phyloP scores from a whole-genome alignment of 2,113 vertebrate species.

The Hipposideros armiger region DNA sequence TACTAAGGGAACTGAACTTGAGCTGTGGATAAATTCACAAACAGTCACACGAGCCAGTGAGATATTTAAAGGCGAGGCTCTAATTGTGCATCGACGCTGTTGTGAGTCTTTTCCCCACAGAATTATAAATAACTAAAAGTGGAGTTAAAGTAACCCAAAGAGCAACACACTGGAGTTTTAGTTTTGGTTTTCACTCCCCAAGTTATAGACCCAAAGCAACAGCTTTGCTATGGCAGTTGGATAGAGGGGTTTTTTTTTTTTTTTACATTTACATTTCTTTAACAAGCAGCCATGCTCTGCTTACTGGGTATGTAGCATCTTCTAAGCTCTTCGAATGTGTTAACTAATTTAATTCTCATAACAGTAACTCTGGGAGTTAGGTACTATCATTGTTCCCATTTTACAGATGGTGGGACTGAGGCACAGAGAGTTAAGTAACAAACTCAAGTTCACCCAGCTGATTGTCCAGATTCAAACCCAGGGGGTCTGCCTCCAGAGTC shows the following conservation, averaged over 20 bases:
- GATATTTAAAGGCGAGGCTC: background rate
- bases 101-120: background rate
- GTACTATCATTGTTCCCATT: no score
- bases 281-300: background rate
- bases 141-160: background rate
- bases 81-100: background rate
- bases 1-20: background rate
- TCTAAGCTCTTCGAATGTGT: background rate
- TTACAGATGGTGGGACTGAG: no score
- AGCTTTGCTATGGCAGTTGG: background rate
- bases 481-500: no score
- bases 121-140: slow-evolving; percentile 5
- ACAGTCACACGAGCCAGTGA: background rate
- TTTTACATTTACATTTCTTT: background rate
- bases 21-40: background rate
- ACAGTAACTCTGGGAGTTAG: no score
- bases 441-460: background rate
- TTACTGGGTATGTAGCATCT: background rate
- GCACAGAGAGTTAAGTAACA: background rate
- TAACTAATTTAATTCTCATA: background rate
- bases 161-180: background rate
- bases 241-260: background rate
- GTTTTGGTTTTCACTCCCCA: background rate
- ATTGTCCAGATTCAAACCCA: background rate
- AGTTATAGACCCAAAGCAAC: background rate